Percentiles rank a stretch among this genome's conserved stretches.
Conservation (phyloP, 2,797 vertebrate species). For the Schizopygopsis pylzovi region DNA sequence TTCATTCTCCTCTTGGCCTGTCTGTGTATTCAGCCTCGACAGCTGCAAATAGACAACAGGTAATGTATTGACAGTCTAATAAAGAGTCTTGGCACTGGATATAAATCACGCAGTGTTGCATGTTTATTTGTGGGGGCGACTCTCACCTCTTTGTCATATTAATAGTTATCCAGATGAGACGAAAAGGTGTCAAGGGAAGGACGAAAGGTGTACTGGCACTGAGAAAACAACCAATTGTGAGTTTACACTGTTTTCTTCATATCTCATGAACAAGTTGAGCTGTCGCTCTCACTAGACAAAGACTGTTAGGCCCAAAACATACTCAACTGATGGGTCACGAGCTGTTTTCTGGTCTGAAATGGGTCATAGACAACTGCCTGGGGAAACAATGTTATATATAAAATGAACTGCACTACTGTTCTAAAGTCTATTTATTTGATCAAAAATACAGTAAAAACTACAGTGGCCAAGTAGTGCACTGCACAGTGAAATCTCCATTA, state of each 20-base stretch:
- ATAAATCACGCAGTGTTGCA: constrained; percentile 16
- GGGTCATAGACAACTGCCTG: neutral
- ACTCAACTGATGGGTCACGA: neutral
- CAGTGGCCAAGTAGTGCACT: no score
- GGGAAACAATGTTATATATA: neutral
- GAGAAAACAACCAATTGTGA: constrained; percentile 18
- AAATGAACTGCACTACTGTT: neutral
- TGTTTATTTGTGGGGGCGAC: constrained; percentile 47
- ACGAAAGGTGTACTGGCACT: constrained; percentile 20
- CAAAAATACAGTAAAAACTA: neutral
- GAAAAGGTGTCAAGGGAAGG: constrained; percentile 27
- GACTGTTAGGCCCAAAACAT: neutral
- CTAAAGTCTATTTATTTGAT: neutral
- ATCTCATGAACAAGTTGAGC: neutral
- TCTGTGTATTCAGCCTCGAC: constrained; percentile 51
- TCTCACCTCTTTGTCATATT: constrained; percentile 47
- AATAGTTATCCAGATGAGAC: constrained; percentile 44
- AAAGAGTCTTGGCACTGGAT: constrained; percentile 43
- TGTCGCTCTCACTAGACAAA: neutral
- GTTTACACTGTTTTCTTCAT: neutral
- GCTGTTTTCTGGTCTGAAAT: neutral
- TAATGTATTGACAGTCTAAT: constrained; percentile 55
- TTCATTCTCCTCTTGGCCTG: constrained; percentile 46
- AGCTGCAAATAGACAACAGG: constrained; percentile 60
- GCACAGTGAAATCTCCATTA: no score